A percentile compares a stretch with the other conserved stretches of the same genome.
These are phyloP conservation scores for Grapholita molesta DNA, from an alignment of 1,140 invertebrate genomes.

Conservation along the genomic window DNA sequence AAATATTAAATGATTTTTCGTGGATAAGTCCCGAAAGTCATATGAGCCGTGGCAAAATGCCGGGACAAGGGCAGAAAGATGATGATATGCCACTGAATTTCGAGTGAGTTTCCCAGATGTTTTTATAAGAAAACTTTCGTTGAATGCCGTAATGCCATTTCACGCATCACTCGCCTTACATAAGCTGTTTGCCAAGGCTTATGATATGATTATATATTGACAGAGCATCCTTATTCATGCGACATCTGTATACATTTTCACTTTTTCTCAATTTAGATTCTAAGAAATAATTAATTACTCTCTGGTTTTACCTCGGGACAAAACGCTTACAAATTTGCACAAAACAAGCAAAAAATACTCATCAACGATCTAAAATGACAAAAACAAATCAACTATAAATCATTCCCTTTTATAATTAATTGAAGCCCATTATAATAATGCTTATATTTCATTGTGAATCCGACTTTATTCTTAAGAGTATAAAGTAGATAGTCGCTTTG, in stretches of 20 bases:
- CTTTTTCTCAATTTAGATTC: not conserved
- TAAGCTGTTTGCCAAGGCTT: not conserved
- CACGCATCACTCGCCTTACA: too few species aligned
- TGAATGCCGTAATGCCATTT: too few species aligned
- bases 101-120: too few species aligned
- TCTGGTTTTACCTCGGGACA: not conserved
- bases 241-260: not conserved
- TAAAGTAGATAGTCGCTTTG: not conserved
- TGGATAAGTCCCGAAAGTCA: too few species aligned
- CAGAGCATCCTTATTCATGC: not conserved
- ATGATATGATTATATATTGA: too few species aligned
- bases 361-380: not conserved
- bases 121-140: too few species aligned
- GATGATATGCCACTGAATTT: too few species aligned
- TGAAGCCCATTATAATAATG: conserved; percentile 2
- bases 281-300: not conserved
- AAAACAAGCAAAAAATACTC: not conserved
- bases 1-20: too few species aligned
- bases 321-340: not conserved
- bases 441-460: not conserved
- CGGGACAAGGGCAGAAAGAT: too few species aligned
- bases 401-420: conserved; percentile 11
- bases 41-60: too few species aligned
- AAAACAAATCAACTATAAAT: conserved; percentile 9
- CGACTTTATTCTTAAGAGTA: not conserved